phyloP scores from a whole-genome alignment of 2,888 invertebrate species.

The Conus canariensis region DNA sequence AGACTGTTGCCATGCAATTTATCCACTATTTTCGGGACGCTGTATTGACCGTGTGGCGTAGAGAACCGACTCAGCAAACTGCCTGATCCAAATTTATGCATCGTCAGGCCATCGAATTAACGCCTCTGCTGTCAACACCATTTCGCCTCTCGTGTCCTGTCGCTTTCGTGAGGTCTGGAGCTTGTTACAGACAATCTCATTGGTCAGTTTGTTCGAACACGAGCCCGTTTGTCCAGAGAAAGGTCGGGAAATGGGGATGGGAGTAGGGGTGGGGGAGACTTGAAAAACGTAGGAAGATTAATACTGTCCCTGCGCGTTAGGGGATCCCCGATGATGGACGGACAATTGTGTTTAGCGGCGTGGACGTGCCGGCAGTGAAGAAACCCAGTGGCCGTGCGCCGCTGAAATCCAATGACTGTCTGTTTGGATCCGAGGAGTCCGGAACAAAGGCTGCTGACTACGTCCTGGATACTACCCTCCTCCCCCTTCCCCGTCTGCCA shows the following conservation, averaged over 20 bases:
- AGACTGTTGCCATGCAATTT: not conserved
- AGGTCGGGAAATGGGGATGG: not conserved
- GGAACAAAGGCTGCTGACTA: not conserved
- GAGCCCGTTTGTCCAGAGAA: conserved; percentile 4
- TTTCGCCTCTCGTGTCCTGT: not conserved
- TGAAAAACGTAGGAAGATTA: too few species aligned
- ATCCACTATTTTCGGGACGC: not conserved
- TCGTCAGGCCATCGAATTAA: not conserved
- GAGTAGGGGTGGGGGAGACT: not conserved
- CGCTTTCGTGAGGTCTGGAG: not conserved
- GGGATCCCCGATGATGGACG: not conserved
- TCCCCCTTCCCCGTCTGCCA: not conserved
- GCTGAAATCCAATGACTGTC: conserved; percentile 26
- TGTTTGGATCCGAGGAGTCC: not conserved
- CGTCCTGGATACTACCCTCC: too few species aligned
- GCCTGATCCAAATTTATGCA: not conserved
- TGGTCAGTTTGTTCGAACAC: conserved; percentile 21
- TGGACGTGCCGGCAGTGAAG: not conserved
- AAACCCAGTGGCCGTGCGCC: not conserved
- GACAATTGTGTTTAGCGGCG: conserved; percentile 18
- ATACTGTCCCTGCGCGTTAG: too few species aligned
- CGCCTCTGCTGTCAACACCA: not conserved
- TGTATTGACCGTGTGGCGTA: not conserved
- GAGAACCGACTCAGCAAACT: not conserved
- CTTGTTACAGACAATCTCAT: conserved; percentile 4